Evolutionary conservation across 1,140 invertebrate genomes (phyloP).

Genomic region (Batillaria attramentaria): DNA sequence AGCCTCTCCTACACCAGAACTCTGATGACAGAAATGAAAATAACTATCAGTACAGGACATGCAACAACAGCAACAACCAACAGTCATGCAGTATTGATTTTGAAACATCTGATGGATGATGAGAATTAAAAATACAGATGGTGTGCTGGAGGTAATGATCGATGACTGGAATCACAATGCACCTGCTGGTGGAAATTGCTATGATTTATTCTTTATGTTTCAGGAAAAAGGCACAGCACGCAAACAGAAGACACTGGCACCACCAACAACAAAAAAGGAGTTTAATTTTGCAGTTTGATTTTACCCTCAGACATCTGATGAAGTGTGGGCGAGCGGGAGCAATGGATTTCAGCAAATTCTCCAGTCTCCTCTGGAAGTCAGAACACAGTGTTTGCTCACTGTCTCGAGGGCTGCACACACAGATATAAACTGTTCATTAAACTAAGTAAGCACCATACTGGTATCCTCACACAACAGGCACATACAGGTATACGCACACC

Average conservation of each 20-base stretch:
- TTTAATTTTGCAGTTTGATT: not conserved
- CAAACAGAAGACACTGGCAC: not conserved
- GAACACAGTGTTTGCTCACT: constrained; percentile 84
- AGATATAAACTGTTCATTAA: not conserved
- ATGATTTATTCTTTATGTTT: no score
- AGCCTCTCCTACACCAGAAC: constrained; percentile 70
- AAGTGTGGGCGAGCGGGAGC: constrained; percentile 95
- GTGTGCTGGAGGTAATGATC: no score
- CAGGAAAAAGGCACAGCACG: no score
- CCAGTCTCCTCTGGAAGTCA: constrained; percentile 94
- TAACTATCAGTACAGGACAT: not conserved
- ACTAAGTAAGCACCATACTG: not conserved
- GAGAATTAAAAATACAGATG: no score
- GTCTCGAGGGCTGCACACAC: constrained; percentile 25
- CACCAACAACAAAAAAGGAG: not conserved
- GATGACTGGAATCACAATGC: no score
- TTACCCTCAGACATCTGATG: constrained; percentile 86
- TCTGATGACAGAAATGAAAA: constrained; percentile 35
- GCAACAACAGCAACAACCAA: no score
- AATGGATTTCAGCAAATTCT: constrained; percentile 90
- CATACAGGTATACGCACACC: constrained; percentile 2
- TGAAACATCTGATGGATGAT: no score
- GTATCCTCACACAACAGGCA: not conserved
- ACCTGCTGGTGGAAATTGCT: no score
- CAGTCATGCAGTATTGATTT: no score